These are phyloP conservation scores for Erythrocercus mccallii DNA, from an alignment of 2,113 vertebrate species.

Conservation along the genomic window DNA sequence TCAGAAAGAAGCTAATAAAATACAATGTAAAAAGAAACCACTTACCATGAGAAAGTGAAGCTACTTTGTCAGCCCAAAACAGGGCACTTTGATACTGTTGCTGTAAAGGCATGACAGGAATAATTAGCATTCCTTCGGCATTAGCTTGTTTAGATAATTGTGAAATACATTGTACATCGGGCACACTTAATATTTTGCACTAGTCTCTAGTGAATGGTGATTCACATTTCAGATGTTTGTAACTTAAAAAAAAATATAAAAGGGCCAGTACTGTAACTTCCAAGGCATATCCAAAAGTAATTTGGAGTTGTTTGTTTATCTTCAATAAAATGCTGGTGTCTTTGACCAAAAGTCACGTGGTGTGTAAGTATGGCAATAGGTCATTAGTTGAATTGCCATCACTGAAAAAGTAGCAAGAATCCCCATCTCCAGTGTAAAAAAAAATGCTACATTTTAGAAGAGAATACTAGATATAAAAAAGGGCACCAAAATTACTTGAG, in stretches of 20 bases:
- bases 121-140: neutral
- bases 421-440: neutral
- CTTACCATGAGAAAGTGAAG: conserved; percentile 95
- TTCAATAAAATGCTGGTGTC: neutral
- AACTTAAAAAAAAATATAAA: neutral
- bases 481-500: neutral
- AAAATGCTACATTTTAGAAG: neutral
- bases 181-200: neutral
- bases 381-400: neutral
- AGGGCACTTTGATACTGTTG: conserved; percentile 99
- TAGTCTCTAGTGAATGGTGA: neutral
- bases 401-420: neutral
- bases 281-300: neutral
- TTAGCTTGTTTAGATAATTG: neutral
- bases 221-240: neutral
- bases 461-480: neutral
- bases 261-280: neutral
- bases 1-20: neutral
- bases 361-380: neutral
- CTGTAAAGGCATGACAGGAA: conserved; percentile 70
- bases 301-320: accelerated
- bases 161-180: neutral
- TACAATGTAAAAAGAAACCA: neutral
- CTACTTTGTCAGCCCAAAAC: conserved; percentile 99
- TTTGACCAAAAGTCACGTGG: neutral